Conservation (phyloP, 2,888 invertebrate species). For the Brachyopa scutellaris region DNA sequence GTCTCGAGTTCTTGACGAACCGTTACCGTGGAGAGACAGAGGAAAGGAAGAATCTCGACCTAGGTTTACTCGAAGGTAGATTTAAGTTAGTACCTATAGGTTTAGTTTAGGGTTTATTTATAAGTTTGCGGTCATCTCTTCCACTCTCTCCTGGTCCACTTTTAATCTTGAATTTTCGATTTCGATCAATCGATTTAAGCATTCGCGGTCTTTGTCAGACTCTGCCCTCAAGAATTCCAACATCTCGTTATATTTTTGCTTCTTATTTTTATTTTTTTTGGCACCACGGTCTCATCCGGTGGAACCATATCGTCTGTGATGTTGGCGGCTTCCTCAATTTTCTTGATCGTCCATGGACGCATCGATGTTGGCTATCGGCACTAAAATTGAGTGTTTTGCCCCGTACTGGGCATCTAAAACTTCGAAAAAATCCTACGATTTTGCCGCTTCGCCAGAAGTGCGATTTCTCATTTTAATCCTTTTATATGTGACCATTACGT, state of each 20-base stretch:
- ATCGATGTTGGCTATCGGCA: not conserved
- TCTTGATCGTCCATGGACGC: not conserved
- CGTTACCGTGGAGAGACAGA: too few species aligned
- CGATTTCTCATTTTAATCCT: not conserved
- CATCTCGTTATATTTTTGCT: not conserved
- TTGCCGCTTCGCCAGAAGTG: not conserved
- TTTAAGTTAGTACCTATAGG: too few species aligned
- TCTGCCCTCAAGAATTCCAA: not conserved
- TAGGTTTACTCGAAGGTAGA: too few species aligned
- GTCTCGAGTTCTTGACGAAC: too few species aligned
- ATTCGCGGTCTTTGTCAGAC: not conserved
- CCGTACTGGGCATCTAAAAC: not conserved
- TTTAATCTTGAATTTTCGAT: not conserved
- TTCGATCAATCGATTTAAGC: not conserved
- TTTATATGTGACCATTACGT: not conserved
- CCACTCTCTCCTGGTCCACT: not conserved
- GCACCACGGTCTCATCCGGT: not conserved
- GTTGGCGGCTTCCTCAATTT: not conserved
- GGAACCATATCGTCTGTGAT: not conserved
- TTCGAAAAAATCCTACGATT: not conserved
- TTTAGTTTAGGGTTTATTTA: too few species aligned
- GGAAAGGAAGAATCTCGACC: too few species aligned
- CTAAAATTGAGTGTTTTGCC: not conserved
- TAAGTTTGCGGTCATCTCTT: not conserved
- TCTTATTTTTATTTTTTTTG: not conserved